Evolutionary conservation across 2,797 vertebrate genomes (phyloP), one percentile per base, ranked within the genome.

Genomic region (Pseudocheirus occidentalis): DNA sequence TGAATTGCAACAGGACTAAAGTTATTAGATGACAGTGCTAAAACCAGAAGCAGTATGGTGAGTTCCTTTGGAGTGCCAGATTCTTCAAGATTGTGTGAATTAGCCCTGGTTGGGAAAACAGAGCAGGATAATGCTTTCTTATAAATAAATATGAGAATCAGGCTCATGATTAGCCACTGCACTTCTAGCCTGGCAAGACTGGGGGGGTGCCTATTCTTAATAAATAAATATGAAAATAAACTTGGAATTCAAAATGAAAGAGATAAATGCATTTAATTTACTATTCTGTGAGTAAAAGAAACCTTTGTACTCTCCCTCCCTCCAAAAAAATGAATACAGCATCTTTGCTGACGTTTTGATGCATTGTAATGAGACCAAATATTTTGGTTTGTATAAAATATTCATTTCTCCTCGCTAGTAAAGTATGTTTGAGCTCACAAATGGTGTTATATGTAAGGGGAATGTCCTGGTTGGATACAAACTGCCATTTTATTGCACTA

Each of bases 401-500:
- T 52, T 96, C 0, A 66, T 90, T 94, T 53, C 92, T 56, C 31
- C 95, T 92, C 40, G 66, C 27, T 91, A 91, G 29, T 40, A 55
- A 96, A 95, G 50, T 91, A 95, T 55, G 55, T 52, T 93, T 92
- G 55, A 1, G 4, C 62, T 93, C 55, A 91, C 87, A 95, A 95
- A 94, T 56, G 29, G 53, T 73, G n/a, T 58, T 95, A 66, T 90
- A 91, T 46, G 58, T 29, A 46, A 96, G 95, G 66, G 18, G 92
- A 91, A 94, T 94, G 59, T 55, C 55, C 91, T 90, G 29, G 62
- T 93, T 90, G 66, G 56, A 96, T 73, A 94, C 46, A 97, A 93
- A 96, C 53, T 90, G 58, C n/a, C 24, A 1, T 93, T 96, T 93
- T 97, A 94, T 92, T 97, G 87, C 91, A 40, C 90, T 87, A 91